phyloP scores from a whole-genome alignment of 2,797 vertebrate genomes.

The Pagetopsis macropterus region DNA sequence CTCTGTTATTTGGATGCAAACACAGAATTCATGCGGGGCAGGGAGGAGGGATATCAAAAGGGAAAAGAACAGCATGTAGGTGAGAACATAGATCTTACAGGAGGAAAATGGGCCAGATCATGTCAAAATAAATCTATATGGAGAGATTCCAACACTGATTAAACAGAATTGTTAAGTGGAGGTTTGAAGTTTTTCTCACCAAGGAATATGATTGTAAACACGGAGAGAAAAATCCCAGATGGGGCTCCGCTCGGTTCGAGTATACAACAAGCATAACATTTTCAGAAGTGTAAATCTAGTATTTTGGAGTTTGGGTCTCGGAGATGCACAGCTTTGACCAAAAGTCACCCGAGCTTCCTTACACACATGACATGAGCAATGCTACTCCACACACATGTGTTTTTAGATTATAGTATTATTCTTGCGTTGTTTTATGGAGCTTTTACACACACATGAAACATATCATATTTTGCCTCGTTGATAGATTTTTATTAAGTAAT shows the following conservation, averaged over 20 bases:
- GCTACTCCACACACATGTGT: background rate
- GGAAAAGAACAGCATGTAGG: constrained; percentile 78
- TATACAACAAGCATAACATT: constrained; percentile 78
- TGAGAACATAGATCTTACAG: constrained; percentile 80
- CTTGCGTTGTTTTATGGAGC: background rate
- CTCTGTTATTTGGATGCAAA: constrained; percentile 67
- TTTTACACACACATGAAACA: background rate
- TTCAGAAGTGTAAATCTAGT: constrained; percentile 78
- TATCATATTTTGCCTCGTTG: background rate
- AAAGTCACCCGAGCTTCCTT: constrained; percentile 50
- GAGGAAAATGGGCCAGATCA: constrained; percentile 81
- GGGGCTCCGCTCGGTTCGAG: constrained; percentile 67
- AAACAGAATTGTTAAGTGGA: constrained; percentile 88
- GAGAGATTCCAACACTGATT: constrained; percentile 85
- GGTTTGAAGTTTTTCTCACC: constrained; percentile 85
- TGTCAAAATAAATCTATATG: constrained; percentile 87
- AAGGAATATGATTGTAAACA: constrained; percentile 88
- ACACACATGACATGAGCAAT: constrained; percentile 6
- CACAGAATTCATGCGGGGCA: constrained; percentile 52
- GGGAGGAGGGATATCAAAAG: constrained; percentile 65
- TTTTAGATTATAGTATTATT: background rate
- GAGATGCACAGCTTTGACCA: constrained; percentile 56
- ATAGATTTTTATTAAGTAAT: background rate
- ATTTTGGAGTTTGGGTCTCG: constrained; percentile 67
- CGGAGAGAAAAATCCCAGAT: constrained; percentile 79